Evolutionary conservation across 1,140 invertebrate species (phyloP).

Genomic region (Drosophila bifasciata): DNA sequence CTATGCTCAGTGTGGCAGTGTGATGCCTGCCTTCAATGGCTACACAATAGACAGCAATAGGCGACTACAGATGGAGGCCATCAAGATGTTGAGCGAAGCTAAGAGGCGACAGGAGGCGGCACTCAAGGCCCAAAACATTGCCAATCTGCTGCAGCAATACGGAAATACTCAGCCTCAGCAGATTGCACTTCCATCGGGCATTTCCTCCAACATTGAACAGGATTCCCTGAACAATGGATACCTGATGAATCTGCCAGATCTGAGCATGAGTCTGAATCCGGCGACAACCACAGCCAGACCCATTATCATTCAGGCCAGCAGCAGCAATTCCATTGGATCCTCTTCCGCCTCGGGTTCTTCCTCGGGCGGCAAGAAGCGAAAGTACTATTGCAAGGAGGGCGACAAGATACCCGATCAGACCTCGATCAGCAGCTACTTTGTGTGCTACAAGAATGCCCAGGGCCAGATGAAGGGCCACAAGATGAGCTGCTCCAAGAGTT

Average conservation of each 20-base stretch:
- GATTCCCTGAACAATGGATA: constrained; percentile 55
- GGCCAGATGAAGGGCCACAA: constrained; percentile 82
- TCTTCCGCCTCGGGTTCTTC: constrained; percentile 9
- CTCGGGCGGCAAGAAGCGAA: constrained; percentile 59
- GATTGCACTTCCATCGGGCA: background rate
- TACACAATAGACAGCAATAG: constrained; percentile 71
- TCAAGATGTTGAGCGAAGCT: constrained; percentile 71
- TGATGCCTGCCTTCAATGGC: constrained; percentile 38
- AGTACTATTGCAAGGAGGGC: constrained; percentile 80
- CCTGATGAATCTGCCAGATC: constrained; percentile 52
- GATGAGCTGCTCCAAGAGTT: constrained; percentile 76
- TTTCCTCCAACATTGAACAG: constrained; percentile 55
- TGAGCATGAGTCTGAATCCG: too few species aligned
- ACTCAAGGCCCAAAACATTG: constrained; percentile 70
- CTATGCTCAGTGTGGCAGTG: constrained; percentile 75
- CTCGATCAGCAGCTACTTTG: constrained; percentile 78
- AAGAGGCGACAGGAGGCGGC: constrained; percentile 71
- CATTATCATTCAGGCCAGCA: constrained; percentile 26
- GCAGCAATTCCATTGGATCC: constrained; percentile 7
- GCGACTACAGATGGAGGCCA: constrained; percentile 67
- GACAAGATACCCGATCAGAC: constrained; percentile 82
- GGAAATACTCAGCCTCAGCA: constrained; percentile 22
- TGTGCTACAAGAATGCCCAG: constrained; percentile 79
- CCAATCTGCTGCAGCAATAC: constrained; percentile 71
- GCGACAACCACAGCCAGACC: constrained; percentile 48